Conservation (phyloP, 2,113 vertebrate species). For the Paradisaea rubra region DNA sequence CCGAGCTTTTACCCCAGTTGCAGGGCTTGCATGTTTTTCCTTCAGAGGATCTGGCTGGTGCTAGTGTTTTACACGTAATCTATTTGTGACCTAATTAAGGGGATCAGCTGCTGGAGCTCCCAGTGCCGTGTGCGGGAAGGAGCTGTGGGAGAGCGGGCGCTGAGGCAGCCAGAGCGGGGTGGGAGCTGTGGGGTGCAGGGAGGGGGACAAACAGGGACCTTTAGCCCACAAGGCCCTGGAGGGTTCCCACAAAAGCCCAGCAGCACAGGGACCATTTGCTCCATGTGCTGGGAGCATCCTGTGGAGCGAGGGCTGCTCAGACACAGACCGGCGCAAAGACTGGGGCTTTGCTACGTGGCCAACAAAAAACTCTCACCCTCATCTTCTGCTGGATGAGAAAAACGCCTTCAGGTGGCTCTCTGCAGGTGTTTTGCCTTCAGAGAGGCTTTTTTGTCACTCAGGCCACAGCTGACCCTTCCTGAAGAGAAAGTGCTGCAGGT, state of each 20-base stretch:
- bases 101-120: constrained; percentile 31
- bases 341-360: not conserved
- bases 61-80: not conserved
- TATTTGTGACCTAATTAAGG: constrained; percentile 49
- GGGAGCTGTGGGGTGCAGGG: not conserved
- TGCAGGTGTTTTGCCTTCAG: not conserved
- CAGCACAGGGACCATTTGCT: fast-evolving
- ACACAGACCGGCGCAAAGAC: not conserved
- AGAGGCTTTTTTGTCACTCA: not conserved
- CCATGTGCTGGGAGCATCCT: not conserved
- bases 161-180: fast-evolving
- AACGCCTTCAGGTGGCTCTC: not conserved
- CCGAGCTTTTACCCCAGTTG: fast-evolving
- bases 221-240: not conserved
- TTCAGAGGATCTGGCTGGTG: not conserved
- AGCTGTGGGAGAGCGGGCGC: not conserved
- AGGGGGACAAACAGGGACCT: not conserved
- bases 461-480: not conserved
- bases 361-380: not conserved
- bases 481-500: not conserved
- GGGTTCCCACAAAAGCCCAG: not conserved
- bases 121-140: not conserved
- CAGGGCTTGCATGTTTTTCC: not conserved
- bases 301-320: not conserved
- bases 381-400: not conserved